Evolutionary conservation across 2,113 vertebrate species (phyloP), one percentile per base, ranked within the genome.

Genomic region (Zapus hudsonius): DNA sequence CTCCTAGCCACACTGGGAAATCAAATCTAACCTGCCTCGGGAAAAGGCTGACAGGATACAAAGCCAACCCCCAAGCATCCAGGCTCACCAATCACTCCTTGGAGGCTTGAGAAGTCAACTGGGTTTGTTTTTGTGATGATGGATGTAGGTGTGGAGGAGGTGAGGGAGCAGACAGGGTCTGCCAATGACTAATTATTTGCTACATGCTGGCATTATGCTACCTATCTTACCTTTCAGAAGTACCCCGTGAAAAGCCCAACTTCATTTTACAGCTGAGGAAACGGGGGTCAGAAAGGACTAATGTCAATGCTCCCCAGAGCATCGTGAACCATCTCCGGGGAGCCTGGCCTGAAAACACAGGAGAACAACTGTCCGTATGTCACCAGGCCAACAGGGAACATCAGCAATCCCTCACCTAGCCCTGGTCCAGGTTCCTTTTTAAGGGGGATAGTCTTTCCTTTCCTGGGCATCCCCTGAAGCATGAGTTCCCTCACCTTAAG

Each of bases 261-360:
- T 7, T 92, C 20, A 1, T 79, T 92, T 83, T 44, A 70, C 3
- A 85, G 33, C 73, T 31, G 72, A 90, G 33, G 78, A 94, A 52
- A 92, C 17, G 13, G 70, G 25, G 47, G 9, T 52, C 36, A 33
- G 92, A 74, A 63, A 89, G 12, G 22, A 61, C 27, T 0, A 67
- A 40, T 31, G 31, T 69, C 1, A 0, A n/a, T 52, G 64, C 12
- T 63, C 57, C 40, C 82, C 66, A 38, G 38, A 76, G 36, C 29
- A 42, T 0, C 1, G 12, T 1, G 33, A 78, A 29, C 59, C 52
- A n/a, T 55, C 4, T 44, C 20, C 0, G 1, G 7, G 15, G 23
- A 76, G 25, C 36, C 63, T 40, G 42, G 4, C 23, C 13, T 64
- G 82, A 91, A 72, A 61, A 47, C 23, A 47, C 57, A 87, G 55